Evolutionary conservation across 2,797 vertebrate species (phyloP), one percentile per base, ranked within the genome.

Genomic region (Peromyscus eremicus): DNA sequence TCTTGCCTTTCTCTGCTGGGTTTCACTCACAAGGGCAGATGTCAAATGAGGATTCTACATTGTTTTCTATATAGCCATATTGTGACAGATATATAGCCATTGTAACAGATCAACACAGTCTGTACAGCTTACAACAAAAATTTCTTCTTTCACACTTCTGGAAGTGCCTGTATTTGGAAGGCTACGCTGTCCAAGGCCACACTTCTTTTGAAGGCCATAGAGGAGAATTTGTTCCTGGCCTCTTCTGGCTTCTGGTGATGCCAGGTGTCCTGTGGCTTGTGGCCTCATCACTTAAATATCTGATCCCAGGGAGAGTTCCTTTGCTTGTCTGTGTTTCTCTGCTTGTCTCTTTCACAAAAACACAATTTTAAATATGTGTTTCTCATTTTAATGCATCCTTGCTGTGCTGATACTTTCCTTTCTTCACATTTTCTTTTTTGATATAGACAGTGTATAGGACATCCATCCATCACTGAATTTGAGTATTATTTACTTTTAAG

Each of bases 341-440:
- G 57, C 17, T 70, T 71, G 29, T 55, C 10, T 70, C 32, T 70
- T 16, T 70, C 46, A 86, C 52, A 40, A 40, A 87, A 37, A 55
- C 13, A 40, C n/a, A 57, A 40, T 40, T 73, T 57, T 73, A 11
- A 16, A 13, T 70, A 46, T 95, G 66, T 60, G 32, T 40, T 83
- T 55, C 62, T 57, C n/a, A 62, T 86, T 55, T 95, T 82, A 64
- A 80, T 34, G n/a, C 1, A 46, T 84, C 4, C 37, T 77, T 86
- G 46, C 6, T 92, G 10, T 75, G 60, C 81, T 82, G 37, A 76
- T 75, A 95, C 55, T 77, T 80, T 94, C 21, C 68, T 49, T 80
- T 94, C 25, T 66, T 62, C 76, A 34, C 21, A 95, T 84, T 96
- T 95, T 90, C 43, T 84, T 57, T 76, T 92, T 73, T 96, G 68